Evolutionary conservation across 2,888 invertebrate genomes (phyloP).

Genomic region (Aphidius colemani): DNA sequence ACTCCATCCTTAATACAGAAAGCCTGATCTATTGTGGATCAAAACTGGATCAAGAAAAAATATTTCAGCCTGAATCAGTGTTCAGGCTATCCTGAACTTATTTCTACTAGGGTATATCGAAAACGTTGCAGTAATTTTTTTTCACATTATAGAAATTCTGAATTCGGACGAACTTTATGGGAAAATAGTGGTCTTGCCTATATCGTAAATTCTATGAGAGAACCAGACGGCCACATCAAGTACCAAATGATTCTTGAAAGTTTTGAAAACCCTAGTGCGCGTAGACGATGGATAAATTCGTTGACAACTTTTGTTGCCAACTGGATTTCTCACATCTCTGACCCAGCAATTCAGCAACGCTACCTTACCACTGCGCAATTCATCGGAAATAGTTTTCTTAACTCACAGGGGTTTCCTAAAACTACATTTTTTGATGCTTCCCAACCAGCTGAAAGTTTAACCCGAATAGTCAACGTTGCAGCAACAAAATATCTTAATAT

Average conservation of each 20-base stretch:
- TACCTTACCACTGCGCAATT: constrained; percentile 73
- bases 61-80: too few relatives aligned
- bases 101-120: background rate
- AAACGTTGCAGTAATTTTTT: background rate
- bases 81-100: constrained; percentile 11
- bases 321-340: constrained; percentile 74
- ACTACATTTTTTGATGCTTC: constrained; percentile 71
- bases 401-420: constrained; percentile 77
- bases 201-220: constrained; percentile 71
- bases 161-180: constrained; percentile 75
- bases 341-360: constrained; percentile 77
- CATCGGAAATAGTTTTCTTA: constrained; percentile 76
- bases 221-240: constrained; percentile 72
- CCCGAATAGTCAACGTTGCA: constrained; percentile 70
- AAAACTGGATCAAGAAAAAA: too few relatives aligned
- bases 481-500: constrained; percentile 73
- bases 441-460: constrained; percentile 73
- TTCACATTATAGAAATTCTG: constrained; percentile 66
- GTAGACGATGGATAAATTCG: constrained; percentile 79
- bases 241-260: constrained; percentile 76
- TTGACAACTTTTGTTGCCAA: constrained; percentile 77
- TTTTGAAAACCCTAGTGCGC: constrained; percentile 79
- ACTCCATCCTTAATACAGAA: too few relatives aligned
- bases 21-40: too few relatives aligned
- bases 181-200: constrained; percentile 74